These are phyloP conservation scores for Trichogramma evanescens DNA, from an alignment of 2,888 invertebrate species.

Conservation along the genomic window DNA sequence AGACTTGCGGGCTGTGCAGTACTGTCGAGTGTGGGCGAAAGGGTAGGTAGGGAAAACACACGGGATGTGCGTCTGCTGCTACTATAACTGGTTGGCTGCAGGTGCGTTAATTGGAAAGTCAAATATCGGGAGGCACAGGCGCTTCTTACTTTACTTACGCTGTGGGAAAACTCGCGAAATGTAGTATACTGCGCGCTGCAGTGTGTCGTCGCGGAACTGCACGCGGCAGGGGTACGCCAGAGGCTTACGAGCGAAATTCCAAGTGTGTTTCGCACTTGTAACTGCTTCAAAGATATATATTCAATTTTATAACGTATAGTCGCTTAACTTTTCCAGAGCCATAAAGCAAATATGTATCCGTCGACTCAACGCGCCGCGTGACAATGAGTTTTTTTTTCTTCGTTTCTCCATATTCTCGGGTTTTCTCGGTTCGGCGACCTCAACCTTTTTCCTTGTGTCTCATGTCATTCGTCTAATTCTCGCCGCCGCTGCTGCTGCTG, in stretches of 20 bases:
- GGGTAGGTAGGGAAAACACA: neutral
- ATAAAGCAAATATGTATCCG: neutral
- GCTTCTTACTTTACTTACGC: neutral
- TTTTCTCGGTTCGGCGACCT: neutral
- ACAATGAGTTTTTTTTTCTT: neutral
- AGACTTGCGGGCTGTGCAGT: slow-evolving; percentile 1
- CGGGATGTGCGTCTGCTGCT: neutral
- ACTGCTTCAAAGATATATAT: no score
- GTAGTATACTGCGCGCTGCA: neutral
- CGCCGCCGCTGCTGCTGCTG: no score
- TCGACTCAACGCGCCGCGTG: neutral
- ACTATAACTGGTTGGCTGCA: slow-evolving; percentile 13
- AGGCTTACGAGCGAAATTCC: neutral
- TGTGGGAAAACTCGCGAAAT: slow-evolving; percentile 9
- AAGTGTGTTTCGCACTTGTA: no score
- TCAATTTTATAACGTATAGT: neutral
- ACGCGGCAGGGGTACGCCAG: neutral
- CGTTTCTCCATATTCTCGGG: neutral
- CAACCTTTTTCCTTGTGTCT: no score
- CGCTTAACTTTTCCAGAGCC: neutral
- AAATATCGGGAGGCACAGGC: slow-evolving; percentile 26
- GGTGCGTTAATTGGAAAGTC: slow-evolving; percentile 37
- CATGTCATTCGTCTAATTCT: no score
- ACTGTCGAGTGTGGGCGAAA: neutral
- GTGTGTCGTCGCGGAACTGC: neutral